Base-by-base conservation (phyloP, 2,797 vertebrate species). In the Hoplostethus atlanticus region DNA sequence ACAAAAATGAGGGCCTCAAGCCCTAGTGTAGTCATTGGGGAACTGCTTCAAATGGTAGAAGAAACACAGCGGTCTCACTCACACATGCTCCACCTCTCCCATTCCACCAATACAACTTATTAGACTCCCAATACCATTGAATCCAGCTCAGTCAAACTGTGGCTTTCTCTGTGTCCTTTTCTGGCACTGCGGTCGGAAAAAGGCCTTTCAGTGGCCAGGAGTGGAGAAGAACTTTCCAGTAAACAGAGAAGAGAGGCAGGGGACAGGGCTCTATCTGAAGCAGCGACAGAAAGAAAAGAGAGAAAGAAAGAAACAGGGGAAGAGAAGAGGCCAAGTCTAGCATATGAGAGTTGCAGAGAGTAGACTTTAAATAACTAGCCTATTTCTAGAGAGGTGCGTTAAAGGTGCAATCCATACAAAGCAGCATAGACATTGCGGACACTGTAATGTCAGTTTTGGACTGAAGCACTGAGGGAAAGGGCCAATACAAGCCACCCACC, bases 101-200 rank as follows among this genome's bases (percentile, higher is more conserved):
- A 72, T 16, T 48, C 34, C 65, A 73, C 65, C 72, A 76, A 71
- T 31, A 60, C 54, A 61, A 76, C 60, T 71, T 75, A 62, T 28
- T 28, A 28, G 28, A 28, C 3, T 28, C 28, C 28, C 28, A 28
- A 28, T 95, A 95, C 94, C 95, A 95, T 95, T 94, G 92, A 93
- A 88, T 95, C 94, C 93, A 90, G 91, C 84, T 89, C 84, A 75
- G 86, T 87, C 84, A 92, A 84, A 88, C 84, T 88, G 90, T 79
- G 79, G 87, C 73, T 91, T 88, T 90, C 81, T 90, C 89, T 81
- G 89, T 79, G 87, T 93, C 87, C 87, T 84, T 87, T 87, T 86
- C 87, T 91, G 93, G 92, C 86, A 91, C 82, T 71, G 77, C 46
- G 67, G 84, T 77, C 28, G 90, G 87, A 92, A 90, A 93, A 91